Conservation (phyloP, 2,797 vertebrate genomes). For the Adrianichthys oophorus region DNA sequence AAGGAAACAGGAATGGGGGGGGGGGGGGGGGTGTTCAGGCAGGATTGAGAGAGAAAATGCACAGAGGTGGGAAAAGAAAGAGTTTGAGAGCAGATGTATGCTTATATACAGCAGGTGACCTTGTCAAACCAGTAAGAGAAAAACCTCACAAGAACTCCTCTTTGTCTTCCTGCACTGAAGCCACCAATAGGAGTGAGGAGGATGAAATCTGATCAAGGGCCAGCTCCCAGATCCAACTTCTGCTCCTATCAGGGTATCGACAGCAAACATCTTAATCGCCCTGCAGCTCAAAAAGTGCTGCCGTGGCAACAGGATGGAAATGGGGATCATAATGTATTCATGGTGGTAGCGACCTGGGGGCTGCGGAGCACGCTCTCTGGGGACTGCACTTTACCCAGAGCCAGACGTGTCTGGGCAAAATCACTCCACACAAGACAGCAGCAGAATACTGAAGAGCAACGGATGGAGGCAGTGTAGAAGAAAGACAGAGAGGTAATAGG, state of each 20-base stretch:
- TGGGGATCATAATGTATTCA: conserved; percentile 99
- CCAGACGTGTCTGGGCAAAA: conserved; percentile 99
- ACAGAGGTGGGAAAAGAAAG: conserved; percentile 39
- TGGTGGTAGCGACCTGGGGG: conserved; percentile 99
- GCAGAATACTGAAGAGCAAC: conserved; percentile 97
- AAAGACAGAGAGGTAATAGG: conserved; percentile 27
- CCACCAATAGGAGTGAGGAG: conserved; percentile 78
- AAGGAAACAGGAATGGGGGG: conserved; percentile 61
- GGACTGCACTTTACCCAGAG: conserved; percentile 99
- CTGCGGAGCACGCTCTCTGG: conserved; percentile 94
- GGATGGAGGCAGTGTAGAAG: conserved; percentile 53
- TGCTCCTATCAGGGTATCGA: conserved; percentile 98
- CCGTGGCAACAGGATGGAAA: conserved; percentile 99
- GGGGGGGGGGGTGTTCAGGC: conserved; percentile 55
- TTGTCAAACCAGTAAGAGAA: conserved; percentile 51
- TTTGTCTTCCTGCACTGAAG: conserved; percentile 69
- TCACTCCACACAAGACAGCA: conserved; percentile 99
- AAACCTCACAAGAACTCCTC: conserved; percentile 42
- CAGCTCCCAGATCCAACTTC: conserved; percentile 94
- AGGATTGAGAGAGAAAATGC: conserved; percentile 57
- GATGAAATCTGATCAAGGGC: conserved; percentile 96
- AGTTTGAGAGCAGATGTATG: conserved; percentile 48
- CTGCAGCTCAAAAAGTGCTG: conserved; percentile 98
- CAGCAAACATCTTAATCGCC: conserved; percentile 98
- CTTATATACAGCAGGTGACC: conserved; percentile 61